Evolutionary conservation across 2,797 vertebrate genomes (phyloP), one percentile per base, ranked within the genome.

Genomic region (Sarcophilus harrisii): DNA sequence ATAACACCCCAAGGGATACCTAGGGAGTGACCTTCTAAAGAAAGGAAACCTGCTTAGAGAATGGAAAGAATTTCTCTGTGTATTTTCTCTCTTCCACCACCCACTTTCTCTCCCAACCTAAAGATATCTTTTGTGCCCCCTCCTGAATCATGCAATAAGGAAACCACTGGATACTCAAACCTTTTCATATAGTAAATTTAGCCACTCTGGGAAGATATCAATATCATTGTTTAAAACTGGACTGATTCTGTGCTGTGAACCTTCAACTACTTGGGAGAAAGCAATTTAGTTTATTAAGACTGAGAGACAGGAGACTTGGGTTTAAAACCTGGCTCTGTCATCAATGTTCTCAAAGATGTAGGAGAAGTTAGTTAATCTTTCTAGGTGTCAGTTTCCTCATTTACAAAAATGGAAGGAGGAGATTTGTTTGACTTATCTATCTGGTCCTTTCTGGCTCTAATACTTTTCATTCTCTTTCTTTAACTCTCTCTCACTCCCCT

Each of bases 41-140:
- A 73, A 95, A 96, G 24, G 1, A 4, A 29, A 90, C 96, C 38
- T 27, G 38, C 30, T 62, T 30, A 93, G 58, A 92, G 93, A 94
- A 87, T 54, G 29, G 49, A 55, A 94, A 18, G 66, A 94, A 54
- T 57, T 90, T 73, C 14, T 89, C 52, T 58, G 8, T 96, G 58
- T 93, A 38, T 5, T 5, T 6, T 32, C 9, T 5, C 14, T 90
- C 27, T 1, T 1, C 18, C 66, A 45, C 11, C 93, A 90, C 12
- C 32, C n/a, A 54, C n/a, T 11, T 58, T 58, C 0, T n/a, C 14
- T 52, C 94, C 91, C 89, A 13, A 0, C 12, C 24, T 87, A 62
- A 95, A 28, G 1, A 73, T 9, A 57, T 4, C 27, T 59, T 90
- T 54, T 32, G 24, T 90, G 12, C 1, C 9, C 1, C 91, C 21